A percentile compares a stretch with the other conserved stretches of the same genome.
Conservation (phyloP, 2,888 invertebrate genomes). For the Creontiades dilutus region DNA sequence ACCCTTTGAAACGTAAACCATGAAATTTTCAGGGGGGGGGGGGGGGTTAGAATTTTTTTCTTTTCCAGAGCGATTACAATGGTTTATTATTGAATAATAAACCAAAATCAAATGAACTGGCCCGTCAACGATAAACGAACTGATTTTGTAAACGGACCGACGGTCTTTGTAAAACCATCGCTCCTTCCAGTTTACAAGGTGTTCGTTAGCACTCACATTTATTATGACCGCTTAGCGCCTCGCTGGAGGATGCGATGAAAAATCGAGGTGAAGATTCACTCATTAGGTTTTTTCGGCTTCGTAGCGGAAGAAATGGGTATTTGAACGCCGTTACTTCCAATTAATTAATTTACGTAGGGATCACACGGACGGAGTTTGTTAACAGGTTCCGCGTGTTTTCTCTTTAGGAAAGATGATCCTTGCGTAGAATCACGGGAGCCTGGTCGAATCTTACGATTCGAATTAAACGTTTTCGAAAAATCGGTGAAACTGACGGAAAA, state of each 20-base stretch:
- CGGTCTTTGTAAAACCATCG: background rate
- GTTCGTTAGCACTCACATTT: conserved; percentile 7
- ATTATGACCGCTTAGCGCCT: background rate
- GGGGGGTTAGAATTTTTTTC: too few species aligned
- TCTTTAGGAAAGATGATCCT: background rate
- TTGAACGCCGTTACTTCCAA: background rate
- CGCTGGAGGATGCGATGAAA: background rate
- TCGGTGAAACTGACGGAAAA: too few species aligned
- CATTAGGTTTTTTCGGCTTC: background rate
- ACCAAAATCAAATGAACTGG: too few species aligned
- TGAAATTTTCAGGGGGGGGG: too few species aligned
- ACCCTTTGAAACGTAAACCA: too few species aligned
- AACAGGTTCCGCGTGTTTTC: background rate
- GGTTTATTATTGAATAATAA: too few species aligned
- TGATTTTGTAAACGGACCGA: background rate
- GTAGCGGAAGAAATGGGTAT: background rate
- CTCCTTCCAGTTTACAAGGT: conserved; percentile 38
- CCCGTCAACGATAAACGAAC: background rate
- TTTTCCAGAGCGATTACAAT: too few species aligned
- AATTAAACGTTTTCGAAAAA: too few species aligned
- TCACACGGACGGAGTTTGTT: background rate
- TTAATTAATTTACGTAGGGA: background rate
- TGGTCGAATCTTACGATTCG: too few species aligned
- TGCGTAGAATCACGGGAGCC: background rate
- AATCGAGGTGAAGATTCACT: conserved; percentile 30